Percentiles rank a stretch among this genome's conserved stretches.
Conservation (phyloP, 2,113 vertebrate genomes). For the Eolophus roseicapilla region DNA sequence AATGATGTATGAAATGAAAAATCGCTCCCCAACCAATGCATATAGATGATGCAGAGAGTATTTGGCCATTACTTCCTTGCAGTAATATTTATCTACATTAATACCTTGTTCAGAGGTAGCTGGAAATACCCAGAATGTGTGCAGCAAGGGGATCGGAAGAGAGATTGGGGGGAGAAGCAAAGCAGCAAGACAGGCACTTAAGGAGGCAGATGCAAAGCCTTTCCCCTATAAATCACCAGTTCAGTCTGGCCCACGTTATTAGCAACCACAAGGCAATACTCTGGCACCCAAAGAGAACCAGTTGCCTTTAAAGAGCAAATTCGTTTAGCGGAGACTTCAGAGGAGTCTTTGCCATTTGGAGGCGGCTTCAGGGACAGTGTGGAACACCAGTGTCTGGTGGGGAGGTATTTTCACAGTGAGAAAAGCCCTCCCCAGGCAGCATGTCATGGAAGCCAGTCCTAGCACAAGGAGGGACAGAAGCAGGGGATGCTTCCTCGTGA, state of each 20-base stretch:
- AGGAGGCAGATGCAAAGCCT: neutral
- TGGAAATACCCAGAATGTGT: constrained; percentile 31
- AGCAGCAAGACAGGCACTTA: constrained; percentile 1
- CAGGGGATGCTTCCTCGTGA: rapidly evolving
- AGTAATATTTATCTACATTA: constrained; percentile 64
- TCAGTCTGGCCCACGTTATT: neutral
- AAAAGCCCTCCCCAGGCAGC: neutral
- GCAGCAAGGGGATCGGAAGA: neutral
- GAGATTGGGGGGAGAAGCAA: neutral
- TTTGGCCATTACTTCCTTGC: constrained; percentile 39
- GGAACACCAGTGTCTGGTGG: neutral
- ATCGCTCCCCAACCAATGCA: constrained; percentile 43
- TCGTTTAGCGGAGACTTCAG: neutral
- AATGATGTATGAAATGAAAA: constrained; percentile 70
- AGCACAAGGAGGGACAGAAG: neutral
- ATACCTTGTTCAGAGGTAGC: constrained; percentile 27
- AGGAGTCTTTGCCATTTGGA: neutral
- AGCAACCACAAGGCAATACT: neutral
- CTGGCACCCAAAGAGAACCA: neutral
- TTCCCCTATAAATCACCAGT: constrained; percentile 3
- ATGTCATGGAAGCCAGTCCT: neutral
- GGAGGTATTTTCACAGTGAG: neutral
- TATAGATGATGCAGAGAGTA: constrained; percentile 45
- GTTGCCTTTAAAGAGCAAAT: constrained; percentile 1
- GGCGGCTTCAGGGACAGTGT: rapidly evolving